Base-by-base conservation (phyloP, 1,140 invertebrate species). In the Amyelois transitella region DNA sequence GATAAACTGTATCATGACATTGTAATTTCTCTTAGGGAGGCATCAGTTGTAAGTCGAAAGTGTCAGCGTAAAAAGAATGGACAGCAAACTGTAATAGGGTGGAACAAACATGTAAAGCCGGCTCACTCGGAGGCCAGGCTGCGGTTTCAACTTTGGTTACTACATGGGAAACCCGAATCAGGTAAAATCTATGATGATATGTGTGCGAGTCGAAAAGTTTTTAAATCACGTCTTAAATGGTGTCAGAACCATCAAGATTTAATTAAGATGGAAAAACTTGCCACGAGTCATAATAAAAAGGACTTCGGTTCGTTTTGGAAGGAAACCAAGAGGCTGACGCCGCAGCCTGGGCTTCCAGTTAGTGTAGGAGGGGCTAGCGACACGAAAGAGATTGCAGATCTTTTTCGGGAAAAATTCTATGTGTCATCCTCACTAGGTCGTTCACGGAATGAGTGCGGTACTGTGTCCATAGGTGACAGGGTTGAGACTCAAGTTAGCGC, bases 271-370 rank as follows among this genome's bases (percentile, higher is more conserved):
- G 55, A 66, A 12, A 48, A 38, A 6, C 10, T 66, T 2, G 58
- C 63, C 5, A 48, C 50, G 4, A 21, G 57, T 6, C 59, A 62
- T 28, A 12, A 44, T 2, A 50, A 55, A 2, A 50, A 63, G 19
- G 56, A 64, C 24, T 53, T 53, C 8, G 19, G 0, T 7, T 6
- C 67, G 5, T 72, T 68, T 25, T 67, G 67, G 67, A 70, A 60
- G 28, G 17, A 43, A 2, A 64, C 61, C 0, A 59, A 60, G 18
- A 63, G 51, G 14, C 1, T 59, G 6, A 56, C 53, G 45, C 10
- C 6, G 19, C 45, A 14, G 20, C 53, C 32, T 28, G 49, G 58
- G 10, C 51, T 67, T 2, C 59, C 66, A 38, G 17, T 12, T 28
- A 43, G 1, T 53, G 38, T 22, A 44, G 25, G 18, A 19, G 38